Conservation (phyloP, 2,888 invertebrate genomes). For the Girardia tigrina region DNA sequence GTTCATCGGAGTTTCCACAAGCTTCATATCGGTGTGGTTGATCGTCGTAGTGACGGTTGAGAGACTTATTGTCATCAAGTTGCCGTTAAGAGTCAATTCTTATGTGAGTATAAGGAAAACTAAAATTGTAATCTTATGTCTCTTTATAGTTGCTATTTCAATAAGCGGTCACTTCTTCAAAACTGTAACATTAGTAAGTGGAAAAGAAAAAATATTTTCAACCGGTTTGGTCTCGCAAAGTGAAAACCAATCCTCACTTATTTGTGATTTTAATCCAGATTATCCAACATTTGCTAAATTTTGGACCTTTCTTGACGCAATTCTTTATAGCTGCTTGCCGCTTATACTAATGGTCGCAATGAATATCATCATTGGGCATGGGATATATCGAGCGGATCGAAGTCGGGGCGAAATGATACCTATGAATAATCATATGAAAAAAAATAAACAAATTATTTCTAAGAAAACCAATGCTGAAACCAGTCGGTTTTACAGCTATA, state of each 20-base stretch:
- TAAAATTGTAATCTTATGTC: slow-evolving; percentile 40
- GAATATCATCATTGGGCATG: slow-evolving; percentile 10
- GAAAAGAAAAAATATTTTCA: not conserved
- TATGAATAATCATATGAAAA: not conserved
- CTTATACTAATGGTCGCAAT: not conserved
- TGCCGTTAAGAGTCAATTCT: slow-evolving; percentile 41
- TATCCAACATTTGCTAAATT: not conserved
- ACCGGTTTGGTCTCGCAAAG: not conserved
- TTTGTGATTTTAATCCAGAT: not conserved
- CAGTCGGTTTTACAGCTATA: not conserved
- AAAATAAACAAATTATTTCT: too few species aligned
- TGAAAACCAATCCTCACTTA: not conserved
- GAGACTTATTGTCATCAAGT: slow-evolving; percentile 45
- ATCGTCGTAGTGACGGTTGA: slow-evolving; percentile 47
- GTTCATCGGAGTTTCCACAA: slow-evolving; percentile 42
- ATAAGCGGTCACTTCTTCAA: slow-evolving; percentile 44
- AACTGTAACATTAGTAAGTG: slow-evolving; percentile 39
- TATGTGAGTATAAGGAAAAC: slow-evolving; percentile 42
- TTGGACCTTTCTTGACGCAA: not conserved
- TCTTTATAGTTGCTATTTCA: slow-evolving; percentile 40
- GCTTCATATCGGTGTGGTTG: slow-evolving; percentile 45
- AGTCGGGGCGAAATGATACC: not conserved
- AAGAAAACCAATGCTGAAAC: not conserved
- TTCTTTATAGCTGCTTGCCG: slow-evolving; percentile 6
- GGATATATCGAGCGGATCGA: not conserved